phyloP scores from a whole-genome alignment of 2,113 vertebrate species.

The Morone saxatilis region DNA sequence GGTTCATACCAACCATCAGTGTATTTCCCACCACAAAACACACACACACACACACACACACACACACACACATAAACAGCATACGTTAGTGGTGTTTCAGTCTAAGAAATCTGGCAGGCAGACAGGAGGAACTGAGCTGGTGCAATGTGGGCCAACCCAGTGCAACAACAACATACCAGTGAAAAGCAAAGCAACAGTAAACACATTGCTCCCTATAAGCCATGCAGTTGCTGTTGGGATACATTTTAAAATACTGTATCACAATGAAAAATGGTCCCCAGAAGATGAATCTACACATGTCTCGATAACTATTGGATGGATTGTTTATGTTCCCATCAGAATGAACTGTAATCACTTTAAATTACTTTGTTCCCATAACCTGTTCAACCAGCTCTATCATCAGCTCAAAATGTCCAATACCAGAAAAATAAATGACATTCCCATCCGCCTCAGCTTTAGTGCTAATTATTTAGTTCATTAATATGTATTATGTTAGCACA shows the following conservation, averaged over 20 bases:
- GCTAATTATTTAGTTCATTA: too few relatives aligned
- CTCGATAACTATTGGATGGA: too few relatives aligned
- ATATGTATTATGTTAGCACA: too few relatives aligned
- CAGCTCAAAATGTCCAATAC: not conserved
- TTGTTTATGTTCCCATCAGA: too few relatives aligned
- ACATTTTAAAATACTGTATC: not conserved
- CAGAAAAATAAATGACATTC: too few relatives aligned
- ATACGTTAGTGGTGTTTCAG: constrained; percentile 7
- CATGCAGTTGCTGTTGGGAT: not conserved
- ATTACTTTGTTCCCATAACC: too few relatives aligned
- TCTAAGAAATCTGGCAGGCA: constrained; percentile 10
- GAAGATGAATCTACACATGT: not conserved
- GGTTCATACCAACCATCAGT: not conserved
- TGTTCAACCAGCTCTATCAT: not conserved
- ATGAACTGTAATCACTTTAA: too few relatives aligned
- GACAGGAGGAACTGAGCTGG: constrained; percentile 19
- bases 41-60: not conserved
- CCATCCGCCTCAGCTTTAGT: too few relatives aligned
- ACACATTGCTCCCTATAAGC: not conserved
- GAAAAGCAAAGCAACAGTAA: constrained; percentile 8
- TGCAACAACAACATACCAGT: constrained; percentile 6
- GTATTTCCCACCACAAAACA: too few relatives aligned
- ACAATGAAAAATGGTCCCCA: not conserved
- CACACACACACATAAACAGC: constrained; percentile 25
- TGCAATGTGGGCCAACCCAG: constrained; percentile 11